Evolutionary conservation across 1,140 invertebrate genomes (phyloP), one percentile per base, ranked within the genome.

Genomic region (Bemisia tabaci): DNA sequence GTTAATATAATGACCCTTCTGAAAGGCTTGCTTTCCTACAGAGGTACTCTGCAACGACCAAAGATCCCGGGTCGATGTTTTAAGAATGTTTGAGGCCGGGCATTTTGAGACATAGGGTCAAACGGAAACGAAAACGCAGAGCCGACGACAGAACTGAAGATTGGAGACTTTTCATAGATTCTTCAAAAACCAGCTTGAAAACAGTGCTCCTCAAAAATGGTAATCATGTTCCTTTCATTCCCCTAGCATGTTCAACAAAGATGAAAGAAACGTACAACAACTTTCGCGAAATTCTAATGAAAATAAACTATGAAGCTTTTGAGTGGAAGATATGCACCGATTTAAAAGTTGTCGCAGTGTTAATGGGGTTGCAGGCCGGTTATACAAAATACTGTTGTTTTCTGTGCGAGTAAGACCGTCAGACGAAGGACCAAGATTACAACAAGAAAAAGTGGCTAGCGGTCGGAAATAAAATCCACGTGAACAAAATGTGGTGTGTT

Each of bases 321-420:
- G 11, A 64, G 25, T 68, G 66, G 68, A 39, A 67, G 48, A 58
- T 69, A 21, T 67, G 65, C 62, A 62, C 22, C 17, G 64, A 67
- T 65, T 59, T 69, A 24, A 67, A 69, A 64, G 66, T 69, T n/a
- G 39, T 65, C 11, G 63, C 66, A 12, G 60, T 69, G 24, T 22
- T 69, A 9, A 24, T 71, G 21, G 68, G 68, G 21, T 66, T 71
- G 33, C 77, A 79, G 70, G 65, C 69, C 27, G 76, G 77, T 17
- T 80, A 73, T 70, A 79, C 75, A 63, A 80, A 81, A 67, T 76
- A 72, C 68, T 67, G 69, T 2, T 79, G 77, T 69, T 76, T 73
- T 65, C 65, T 80, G n/a, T 80, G 77, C 67, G 68, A 76, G 62
- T 80, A 77, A 75, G 72, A 79, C 67, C 80, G 76, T 64, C 73